Conservation (phyloP, 2,797 vertebrate species). For the Vireo griseus region DNA sequence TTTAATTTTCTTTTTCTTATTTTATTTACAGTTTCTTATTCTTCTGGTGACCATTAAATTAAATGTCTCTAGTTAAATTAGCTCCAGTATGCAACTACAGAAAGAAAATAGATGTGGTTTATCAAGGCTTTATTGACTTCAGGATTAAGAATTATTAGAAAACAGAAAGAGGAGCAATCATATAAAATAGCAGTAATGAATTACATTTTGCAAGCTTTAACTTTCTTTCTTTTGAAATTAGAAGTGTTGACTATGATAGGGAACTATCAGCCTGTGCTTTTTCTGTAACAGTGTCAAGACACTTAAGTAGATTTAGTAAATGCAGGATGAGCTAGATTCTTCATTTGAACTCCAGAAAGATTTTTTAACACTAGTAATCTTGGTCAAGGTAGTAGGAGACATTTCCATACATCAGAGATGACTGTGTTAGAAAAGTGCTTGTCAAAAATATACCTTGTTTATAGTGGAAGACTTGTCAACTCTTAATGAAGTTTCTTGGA, state of each 20-base stretch:
- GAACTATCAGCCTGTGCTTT: neutral
- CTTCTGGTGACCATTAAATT: neutral
- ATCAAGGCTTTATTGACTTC: neutral
- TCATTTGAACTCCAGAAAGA: neutral
- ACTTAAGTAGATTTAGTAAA: neutral
- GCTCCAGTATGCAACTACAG: neutral
- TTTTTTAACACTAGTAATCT: neutral
- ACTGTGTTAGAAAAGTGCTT: neutral
- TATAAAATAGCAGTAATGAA: neutral
- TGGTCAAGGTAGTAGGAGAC: neutral
- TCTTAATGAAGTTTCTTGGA: neutral
- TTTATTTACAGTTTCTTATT: neutral
- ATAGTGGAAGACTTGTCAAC: neutral
- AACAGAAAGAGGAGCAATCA: neutral
- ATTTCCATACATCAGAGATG: neutral
- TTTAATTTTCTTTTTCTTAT: neutral
- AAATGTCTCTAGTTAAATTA: neutral
- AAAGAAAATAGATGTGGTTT: neutral
- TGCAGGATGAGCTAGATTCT: neutral
- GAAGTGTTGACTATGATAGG: neutral
- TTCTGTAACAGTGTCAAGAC: neutral
- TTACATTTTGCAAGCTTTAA: neutral
- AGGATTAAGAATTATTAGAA: neutral
- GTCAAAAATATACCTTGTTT: neutral
- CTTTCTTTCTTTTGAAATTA: neutral